These are phyloP conservation scores for Asarcornis scutulata DNA, from an alignment of 2,113 vertebrate genomes.

Conservation along the genomic window DNA sequence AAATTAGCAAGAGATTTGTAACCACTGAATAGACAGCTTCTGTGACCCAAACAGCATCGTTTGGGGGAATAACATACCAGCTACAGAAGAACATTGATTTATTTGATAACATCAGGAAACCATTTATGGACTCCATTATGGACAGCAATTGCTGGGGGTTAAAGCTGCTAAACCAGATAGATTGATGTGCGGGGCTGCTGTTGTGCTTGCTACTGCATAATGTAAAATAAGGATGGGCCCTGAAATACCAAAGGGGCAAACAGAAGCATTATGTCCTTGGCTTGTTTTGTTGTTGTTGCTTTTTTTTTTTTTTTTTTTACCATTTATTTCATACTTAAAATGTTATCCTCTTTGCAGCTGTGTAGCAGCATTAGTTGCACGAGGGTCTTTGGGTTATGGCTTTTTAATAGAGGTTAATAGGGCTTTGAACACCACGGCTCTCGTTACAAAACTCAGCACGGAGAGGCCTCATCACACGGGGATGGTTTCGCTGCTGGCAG, in stretches of 20 bases:
- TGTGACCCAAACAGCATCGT: constrained; percentile 52
- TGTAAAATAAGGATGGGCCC: not conserved
- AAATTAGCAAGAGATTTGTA: constrained; percentile 55
- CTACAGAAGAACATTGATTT: constrained; percentile 62
- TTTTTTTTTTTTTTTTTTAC: not conserved
- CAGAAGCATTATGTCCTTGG: not conserved
- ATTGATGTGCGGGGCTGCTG: constrained; percentile 60
- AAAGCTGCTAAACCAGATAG: not conserved
- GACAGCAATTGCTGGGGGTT: not conserved
- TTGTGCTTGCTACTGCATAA: constrained; percentile 58
- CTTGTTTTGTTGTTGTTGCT: not conserved
- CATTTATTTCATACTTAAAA: not conserved
- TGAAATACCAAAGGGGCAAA: not conserved
- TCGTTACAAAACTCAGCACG: not conserved
- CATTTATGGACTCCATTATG: constrained; percentile 48
- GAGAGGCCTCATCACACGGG: not conserved
- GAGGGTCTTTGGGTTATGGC: not conserved
- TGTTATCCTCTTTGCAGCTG: not conserved
- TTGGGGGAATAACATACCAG: constrained; percentile 24
- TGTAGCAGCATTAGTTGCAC: not conserved
- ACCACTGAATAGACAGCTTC: constrained; percentile 31
- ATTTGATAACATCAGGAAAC: constrained; percentile 69
- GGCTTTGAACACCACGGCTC: not conserved
- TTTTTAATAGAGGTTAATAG: not conserved
- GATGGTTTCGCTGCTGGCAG: not conserved